A percentile compares a stretch with the other conserved stretches of the same genome.
Conservation (phyloP, 2,113 vertebrate genomes). For the Prochilodus magdalenae region DNA sequence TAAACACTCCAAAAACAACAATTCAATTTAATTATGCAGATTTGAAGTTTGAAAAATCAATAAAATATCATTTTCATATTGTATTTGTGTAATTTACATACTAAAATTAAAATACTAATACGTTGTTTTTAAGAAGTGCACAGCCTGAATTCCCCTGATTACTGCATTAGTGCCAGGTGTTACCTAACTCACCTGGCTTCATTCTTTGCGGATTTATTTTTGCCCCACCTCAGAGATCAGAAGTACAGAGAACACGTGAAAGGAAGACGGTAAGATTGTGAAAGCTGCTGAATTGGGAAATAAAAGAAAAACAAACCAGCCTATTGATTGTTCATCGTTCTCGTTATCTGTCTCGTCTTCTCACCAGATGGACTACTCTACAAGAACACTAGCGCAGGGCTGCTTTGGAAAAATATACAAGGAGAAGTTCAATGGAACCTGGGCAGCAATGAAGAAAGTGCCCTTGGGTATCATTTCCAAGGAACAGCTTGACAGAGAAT, state of each 20-base stretch:
- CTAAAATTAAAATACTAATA: too few relatives aligned
- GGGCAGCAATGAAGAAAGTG: constrained; percentile 77
- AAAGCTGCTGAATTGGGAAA: background rate
- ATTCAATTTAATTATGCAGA: too few relatives aligned
- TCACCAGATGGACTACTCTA: constrained; percentile 71
- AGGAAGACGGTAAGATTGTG: background rate
- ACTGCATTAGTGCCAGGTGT: background rate
- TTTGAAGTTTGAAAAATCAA: too few relatives aligned
- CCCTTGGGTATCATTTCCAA: constrained; percentile 56
- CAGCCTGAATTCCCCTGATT: background rate
- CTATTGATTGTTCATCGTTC: background rate
- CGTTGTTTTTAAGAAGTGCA: too few relatives aligned
- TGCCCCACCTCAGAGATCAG: constrained; percentile 12
- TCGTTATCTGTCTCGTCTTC: background rate
- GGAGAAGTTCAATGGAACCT: constrained; percentile 70
- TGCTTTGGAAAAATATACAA: constrained; percentile 76
- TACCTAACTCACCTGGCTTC: background rate
- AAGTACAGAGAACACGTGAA: background rate
- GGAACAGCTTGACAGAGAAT: constrained; percentile 73
- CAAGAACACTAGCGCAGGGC: constrained; percentile 69
- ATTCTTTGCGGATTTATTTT: background rate
- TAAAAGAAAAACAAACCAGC: background rate
- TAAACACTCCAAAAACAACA: too few relatives aligned
- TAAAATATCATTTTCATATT: too few relatives aligned
- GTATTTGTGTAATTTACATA: too few relatives aligned